Evolutionary conservation across 2,888 invertebrate genomes (phyloP), one percentile per base, ranked within the genome.

Genomic region (Parthenolecanium corni): DNA sequence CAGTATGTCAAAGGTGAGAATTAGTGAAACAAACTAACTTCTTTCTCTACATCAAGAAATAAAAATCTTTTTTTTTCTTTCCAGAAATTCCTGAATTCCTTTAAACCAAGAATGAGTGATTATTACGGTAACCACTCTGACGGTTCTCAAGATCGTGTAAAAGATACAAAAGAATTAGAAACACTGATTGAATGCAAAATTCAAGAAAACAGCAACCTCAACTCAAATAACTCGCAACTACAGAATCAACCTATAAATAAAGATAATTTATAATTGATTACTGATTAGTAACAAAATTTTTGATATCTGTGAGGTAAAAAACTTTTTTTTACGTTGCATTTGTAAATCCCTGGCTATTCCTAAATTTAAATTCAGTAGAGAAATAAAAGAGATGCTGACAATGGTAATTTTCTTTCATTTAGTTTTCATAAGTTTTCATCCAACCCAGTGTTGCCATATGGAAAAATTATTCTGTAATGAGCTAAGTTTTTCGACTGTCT

Each of bases 61-160:
- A 18, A 21, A 18, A 47, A 47, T 47, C 16, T 16, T 57, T 64
- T 65, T 65, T 46, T 63, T 67, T 68, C 68, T 68, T 68, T 71
- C 78, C 77, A 90, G 89, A 89, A 86, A 82, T 74, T 89, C 54
- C 80, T 79, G 70, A 80, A 82, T 71, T 82, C 89, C 5, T 78
- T 88, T 66, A 82, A 83, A 67, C 87, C 90, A 5, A 82, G 84
- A 66, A 78, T 88, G 68, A 83, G 84, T 70, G 86, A 68, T 56
- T 54, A 66, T 24, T 38, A 64, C 14, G 53, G 66, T 47, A 14
- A 62, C 61, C 52, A 86, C 68, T 63, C 63, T 3, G 63, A 63
- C 5, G 63, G 53, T 47, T 63, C 46, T 42, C 63, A 63, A 12
- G 82, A 82, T 68, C 67, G 71, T 18, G 76, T 80, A 56, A 72